Evolutionary conservation across 1,140 invertebrate species (phyloP).

Genomic region (Lucilia sericata): DNA sequence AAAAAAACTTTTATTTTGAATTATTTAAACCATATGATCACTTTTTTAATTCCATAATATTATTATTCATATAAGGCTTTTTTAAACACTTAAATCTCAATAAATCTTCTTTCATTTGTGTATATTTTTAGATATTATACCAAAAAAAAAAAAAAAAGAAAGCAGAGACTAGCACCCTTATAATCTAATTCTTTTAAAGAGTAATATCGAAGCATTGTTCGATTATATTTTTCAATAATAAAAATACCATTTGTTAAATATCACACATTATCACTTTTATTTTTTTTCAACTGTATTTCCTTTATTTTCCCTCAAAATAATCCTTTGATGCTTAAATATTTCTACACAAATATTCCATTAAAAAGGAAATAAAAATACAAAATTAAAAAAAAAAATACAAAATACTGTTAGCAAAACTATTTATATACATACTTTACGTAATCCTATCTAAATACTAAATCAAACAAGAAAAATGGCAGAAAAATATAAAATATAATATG

Average conservation of each 20-base stretch:
- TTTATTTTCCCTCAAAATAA: background rate
- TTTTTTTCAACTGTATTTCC: background rate
- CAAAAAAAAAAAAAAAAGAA: background rate
- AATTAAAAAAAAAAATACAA: background rate
- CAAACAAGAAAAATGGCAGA: background rate
- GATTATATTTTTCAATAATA: constrained; percentile 42
- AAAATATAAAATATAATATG: background rate
- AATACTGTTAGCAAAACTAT: background rate
- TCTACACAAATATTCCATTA: constrained; percentile 19
- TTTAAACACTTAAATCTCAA: background rate
- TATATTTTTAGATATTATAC: too few species aligned
- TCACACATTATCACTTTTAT: constrained; percentile 14
- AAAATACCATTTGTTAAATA: constrained; percentile 34
- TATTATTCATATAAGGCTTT: background rate
- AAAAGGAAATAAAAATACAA: constrained; percentile 10
- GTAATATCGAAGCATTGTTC: constrained; percentile 41
- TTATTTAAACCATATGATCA: background rate
- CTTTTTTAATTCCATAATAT: background rate
- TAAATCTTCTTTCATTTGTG: too few species aligned
- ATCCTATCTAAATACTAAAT: constrained; percentile 20
- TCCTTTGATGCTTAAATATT: constrained; percentile 21
- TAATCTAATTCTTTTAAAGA: background rate
- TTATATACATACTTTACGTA: background rate
- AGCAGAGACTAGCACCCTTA: background rate
- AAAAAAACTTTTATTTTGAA: too few species aligned